These are phyloP conservation scores for Nerophis ophidion DNA, from an alignment of 2,113 vertebrate species.

Conservation along the genomic window DNA sequence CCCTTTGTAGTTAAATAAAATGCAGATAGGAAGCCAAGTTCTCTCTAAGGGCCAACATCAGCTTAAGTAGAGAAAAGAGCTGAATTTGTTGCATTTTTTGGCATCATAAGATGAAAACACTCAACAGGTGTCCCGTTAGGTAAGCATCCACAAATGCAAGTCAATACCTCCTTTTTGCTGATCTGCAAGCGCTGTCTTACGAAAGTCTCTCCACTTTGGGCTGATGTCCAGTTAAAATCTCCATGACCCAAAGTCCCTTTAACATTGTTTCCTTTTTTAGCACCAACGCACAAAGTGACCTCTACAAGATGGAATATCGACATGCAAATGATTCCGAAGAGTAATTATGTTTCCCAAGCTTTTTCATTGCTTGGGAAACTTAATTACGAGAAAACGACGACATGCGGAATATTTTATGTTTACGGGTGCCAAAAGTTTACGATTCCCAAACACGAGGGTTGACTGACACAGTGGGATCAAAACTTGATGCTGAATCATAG, in stretches of 20 bases:
- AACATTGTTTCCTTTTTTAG: slow-evolving; percentile 40
- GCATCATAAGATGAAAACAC: background rate
- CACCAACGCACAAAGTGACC: slow-evolving; percentile 8
- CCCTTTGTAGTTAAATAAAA: too few relatives aligned
- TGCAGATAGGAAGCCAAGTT: too few relatives aligned
- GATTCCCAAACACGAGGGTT: background rate
- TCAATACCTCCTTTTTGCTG: slow-evolving; percentile 27
- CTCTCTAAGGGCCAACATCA: background rate
- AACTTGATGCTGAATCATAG: background rate
- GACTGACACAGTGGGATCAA: background rate
- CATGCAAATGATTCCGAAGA: slow-evolving; percentile 8
- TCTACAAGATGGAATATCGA: slow-evolving; percentile 9
- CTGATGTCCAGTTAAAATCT: slow-evolving; percentile 34
- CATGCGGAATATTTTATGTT: background rate
- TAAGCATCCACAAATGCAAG: slow-evolving; percentile 2
- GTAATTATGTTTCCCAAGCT: slow-evolving; percentile 16
- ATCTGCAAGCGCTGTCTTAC: slow-evolving; percentile 32
- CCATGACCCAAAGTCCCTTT: slow-evolving; percentile 21
- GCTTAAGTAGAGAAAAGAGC: background rate
- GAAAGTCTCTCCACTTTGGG: slow-evolving; percentile 28
- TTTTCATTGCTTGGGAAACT: too few relatives aligned
- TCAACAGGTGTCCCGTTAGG: slow-evolving; percentile 10
- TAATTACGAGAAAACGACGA: background rate
- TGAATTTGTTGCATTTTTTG: background rate
- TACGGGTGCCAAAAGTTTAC: background rate